These are phyloP conservation scores for Cardinalis cardinalis DNA, from an alignment of 2,113 vertebrate genomes.

Conservation along the genomic window DNA sequence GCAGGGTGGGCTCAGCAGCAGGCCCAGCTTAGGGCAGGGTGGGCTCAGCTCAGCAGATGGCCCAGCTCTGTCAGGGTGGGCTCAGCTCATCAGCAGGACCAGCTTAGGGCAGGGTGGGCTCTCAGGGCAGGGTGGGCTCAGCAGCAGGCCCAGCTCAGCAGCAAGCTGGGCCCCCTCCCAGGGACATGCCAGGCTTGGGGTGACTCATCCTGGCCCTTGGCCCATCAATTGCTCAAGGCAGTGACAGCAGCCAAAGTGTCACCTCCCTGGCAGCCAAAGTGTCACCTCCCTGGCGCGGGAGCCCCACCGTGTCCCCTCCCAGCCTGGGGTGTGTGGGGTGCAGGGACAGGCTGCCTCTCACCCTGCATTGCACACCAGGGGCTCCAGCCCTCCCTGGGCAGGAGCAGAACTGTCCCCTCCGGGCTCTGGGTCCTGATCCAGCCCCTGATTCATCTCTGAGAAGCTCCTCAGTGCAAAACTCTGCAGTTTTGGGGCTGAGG, in stretches of 20 bases:
- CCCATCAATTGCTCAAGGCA: constrained; percentile 20
- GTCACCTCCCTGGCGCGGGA: background rate
- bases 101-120: no score
- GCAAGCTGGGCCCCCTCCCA: background rate
- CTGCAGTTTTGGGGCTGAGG: background rate
- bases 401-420: fast-evolving
- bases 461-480: fast-evolving
- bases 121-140: background rate
- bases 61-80: background rate
- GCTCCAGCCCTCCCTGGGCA: background rate
- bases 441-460: fast-evolving
- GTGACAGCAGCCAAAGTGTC: background rate
- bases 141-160: background rate
- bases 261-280: background rate
- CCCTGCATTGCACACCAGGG: fast-evolving
- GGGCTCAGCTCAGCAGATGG: background rate
- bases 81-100: background rate
- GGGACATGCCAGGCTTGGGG: background rate
- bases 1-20: no score
- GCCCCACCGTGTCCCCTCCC: background rate
- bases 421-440: fast-evolving
- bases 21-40: no score
- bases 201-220: constrained; percentile 35
- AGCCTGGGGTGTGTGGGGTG: background rate
- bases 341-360: background rate